Percentiles rank a stretch among this genome's conserved stretches.
phyloP scores from a whole-genome alignment of 2,888 invertebrate species.

The Spatulosminthurus flaviceps region DNA sequence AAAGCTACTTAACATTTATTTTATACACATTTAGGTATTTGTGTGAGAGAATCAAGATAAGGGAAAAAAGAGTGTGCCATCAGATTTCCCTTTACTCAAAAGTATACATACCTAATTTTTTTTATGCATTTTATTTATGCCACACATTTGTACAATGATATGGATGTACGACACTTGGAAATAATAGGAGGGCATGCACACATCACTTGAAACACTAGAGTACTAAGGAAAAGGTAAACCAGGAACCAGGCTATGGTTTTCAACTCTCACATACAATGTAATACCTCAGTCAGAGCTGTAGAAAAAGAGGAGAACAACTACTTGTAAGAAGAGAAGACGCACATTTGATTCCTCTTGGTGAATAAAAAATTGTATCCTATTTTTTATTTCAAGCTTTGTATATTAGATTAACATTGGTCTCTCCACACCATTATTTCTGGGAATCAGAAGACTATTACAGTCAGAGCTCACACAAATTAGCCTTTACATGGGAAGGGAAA shows the following conservation, averaged over 20 bases:
- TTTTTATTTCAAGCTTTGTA: background rate
- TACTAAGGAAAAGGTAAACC: slow-evolving; percentile 33
- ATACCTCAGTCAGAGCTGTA: too few relatives aligned
- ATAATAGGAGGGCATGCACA: too few relatives aligned
- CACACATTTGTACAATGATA: background rate
- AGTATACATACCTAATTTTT: too few relatives aligned
- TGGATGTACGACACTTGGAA: too few relatives aligned
- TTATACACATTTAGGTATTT: slow-evolving; percentile 6
- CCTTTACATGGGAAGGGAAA: too few relatives aligned
- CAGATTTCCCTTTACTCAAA: slow-evolving; percentile 24
- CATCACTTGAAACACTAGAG: background rate
- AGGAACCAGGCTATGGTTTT: slow-evolving; percentile 25
- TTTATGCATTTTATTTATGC: background rate
- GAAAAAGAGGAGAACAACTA: background rate
- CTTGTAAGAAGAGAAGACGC: background rate
- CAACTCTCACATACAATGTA: background rate
- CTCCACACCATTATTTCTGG: too few relatives aligned
- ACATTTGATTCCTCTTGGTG: slow-evolving; percentile 11
- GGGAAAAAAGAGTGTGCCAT: slow-evolving; percentile 31
- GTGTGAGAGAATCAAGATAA: slow-evolving; percentile 19
- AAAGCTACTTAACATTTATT: background rate
- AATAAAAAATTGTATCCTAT: slow-evolving; percentile 28
- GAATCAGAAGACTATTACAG: too few relatives aligned
- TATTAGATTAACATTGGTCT: too few relatives aligned
- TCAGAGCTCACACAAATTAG: too few relatives aligned